A percentile compares a stretch with the other conserved stretches of the same genome.
Conservation (phyloP, 1,140 invertebrate genomes). For the Acromyrmex echinatior region DNA sequence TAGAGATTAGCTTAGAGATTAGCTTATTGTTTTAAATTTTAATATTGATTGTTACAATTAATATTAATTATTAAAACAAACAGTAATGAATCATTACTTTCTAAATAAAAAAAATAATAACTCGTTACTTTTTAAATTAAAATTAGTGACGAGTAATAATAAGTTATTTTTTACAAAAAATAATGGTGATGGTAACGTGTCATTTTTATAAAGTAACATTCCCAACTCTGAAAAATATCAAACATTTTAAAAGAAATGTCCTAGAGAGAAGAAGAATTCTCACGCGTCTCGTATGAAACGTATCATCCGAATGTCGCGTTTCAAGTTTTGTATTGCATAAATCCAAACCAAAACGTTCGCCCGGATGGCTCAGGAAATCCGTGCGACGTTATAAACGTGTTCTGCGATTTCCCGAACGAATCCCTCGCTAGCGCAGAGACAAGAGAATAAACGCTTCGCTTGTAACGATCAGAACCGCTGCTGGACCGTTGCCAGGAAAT, state of each 20-base stretch:
- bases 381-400: conserved; percentile 55
- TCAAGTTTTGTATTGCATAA: conserved; percentile 45
- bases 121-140: no score
- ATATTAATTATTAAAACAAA: no score
- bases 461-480: conserved; percentile 44
- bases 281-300: conserved; percentile 32
- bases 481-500: conserved; percentile 81
- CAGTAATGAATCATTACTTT: no score
- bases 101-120: no score
- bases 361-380: conserved; percentile 46
- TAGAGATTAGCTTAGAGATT: no score
- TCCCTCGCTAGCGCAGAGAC: conserved; percentile 30
- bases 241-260: neutral
- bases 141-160: no score
- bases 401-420: conserved; percentile 56
- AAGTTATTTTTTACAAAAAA: no score
- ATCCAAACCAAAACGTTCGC: conserved; percentile 38
- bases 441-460: conserved; percentile 68
- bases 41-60: no score
- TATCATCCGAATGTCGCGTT: conserved; percentile 45
- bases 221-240: neutral
- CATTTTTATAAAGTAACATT: no score
- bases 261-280: conserved; percentile 10
- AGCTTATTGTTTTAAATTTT: no score
- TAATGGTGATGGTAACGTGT: no score